Percentiles rank a stretch among this genome's conserved stretches.
Conservation (phyloP, 2,797 vertebrate genomes). For the Zenarchopterus dispar region DNA sequence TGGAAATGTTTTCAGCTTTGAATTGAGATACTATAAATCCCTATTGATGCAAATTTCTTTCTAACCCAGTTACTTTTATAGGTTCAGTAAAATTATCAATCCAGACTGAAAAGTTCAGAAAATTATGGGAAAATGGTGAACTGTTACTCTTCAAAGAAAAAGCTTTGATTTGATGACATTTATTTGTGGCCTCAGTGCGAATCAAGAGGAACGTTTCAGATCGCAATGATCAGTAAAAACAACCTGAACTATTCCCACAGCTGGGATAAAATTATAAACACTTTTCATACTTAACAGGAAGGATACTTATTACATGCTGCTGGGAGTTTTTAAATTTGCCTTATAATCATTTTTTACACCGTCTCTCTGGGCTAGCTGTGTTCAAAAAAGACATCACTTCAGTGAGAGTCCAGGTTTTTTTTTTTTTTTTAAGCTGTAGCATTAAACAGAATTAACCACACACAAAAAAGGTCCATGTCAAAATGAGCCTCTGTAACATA, state of each 20-base stretch:
- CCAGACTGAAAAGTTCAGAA: not conserved
- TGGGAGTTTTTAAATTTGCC: not conserved
- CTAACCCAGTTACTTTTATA: no score
- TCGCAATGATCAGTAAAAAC: conserved; percentile 4
- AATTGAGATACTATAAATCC: not conserved
- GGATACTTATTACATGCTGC: not conserved
- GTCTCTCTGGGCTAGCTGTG: not conserved
- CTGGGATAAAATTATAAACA: not conserved
- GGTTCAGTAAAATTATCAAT: not conserved
- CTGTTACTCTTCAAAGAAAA: not conserved
- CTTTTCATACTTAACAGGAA: not conserved
- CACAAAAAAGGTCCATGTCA: no score
- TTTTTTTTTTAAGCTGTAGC: not conserved
- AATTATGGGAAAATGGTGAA: not conserved
- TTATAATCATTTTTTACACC: not conserved
- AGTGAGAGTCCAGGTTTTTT: not conserved
- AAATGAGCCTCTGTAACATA: not conserved
- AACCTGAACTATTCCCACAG: not conserved
- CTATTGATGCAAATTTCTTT: not conserved
- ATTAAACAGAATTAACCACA: not conserved
- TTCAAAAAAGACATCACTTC: not conserved
- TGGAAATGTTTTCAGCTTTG: not conserved
- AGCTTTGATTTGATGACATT: conserved; percentile 10
- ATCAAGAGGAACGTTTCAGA: not conserved
- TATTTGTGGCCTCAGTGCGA: not conserved